Percentiles rank a stretch among this genome's conserved stretches.
These are phyloP conservation scores for Holothuria glaberrima DNA, from an alignment of 35 echinoderm and acorn worm genomes.

Conservation along the genomic window DNA sequence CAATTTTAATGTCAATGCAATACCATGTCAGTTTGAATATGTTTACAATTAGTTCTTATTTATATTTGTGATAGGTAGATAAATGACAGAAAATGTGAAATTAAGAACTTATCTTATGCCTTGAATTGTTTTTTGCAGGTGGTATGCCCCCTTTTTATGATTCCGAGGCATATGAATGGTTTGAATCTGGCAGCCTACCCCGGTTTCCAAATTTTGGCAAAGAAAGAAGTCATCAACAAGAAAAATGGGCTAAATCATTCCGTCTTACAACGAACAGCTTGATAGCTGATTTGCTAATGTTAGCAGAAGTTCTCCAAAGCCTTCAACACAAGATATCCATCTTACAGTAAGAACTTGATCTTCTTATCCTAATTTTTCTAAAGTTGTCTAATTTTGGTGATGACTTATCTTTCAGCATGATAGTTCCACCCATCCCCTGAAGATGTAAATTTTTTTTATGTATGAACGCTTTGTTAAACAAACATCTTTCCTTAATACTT, in stretches of 20 bases:
- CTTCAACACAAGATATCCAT: constrained; percentile 50
- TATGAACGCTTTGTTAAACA: no score
- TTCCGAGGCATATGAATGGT: constrained; percentile 24
- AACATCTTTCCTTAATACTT: no score
- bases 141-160: constrained; percentile 4
- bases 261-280: constrained; percentile 44
- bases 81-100: neutral
- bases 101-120: neutral
- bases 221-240: neutral
- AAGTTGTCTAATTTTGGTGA: no score
- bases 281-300: constrained; percentile 2
- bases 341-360: constrained; percentile 37
- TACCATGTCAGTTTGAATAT: no score
- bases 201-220: constrained; percentile 17
- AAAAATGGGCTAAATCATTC: neutral
- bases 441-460: no score
- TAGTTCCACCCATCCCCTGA: no score
- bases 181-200: constrained; percentile 21
- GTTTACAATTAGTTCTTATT: neutral
- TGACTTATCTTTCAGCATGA: no score
- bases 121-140: neutral
- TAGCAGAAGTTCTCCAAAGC: constrained; percentile 28
- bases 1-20: no score
- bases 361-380: neutral
- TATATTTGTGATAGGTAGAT: neutral